Conservation (phyloP, 2,113 vertebrate species). For the Ginglymostoma cirratum region DNA sequence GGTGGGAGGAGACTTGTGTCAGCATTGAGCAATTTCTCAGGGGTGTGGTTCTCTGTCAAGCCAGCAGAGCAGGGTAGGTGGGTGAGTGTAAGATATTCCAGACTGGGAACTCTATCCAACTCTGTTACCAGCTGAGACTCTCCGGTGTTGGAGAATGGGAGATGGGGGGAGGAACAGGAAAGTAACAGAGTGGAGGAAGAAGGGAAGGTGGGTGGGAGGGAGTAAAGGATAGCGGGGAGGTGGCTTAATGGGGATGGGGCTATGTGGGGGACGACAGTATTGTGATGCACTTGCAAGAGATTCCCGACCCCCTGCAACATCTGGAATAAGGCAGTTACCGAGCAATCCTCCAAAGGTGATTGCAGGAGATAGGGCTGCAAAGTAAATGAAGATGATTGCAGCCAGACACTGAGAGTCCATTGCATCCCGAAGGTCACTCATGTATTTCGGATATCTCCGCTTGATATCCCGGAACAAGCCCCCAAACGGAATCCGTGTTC, state of each 20-base stretch:
- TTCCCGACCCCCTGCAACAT: background rate
- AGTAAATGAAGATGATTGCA: constrained; percentile 95
- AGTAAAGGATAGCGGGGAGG: background rate
- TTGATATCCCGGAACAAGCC: constrained; percentile 88
- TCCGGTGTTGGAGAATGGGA: background rate
- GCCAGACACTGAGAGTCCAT: constrained; percentile 87
- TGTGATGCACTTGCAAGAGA: no score
- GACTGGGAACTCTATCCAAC: background rate
- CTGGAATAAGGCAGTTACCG: constrained; percentile 56
- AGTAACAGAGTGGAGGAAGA: background rate
- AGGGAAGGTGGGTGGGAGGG: background rate
- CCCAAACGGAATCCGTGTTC: constrained; percentile 84
- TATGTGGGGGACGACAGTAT: background rate
- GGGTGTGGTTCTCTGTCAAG: no score
- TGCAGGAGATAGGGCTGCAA: constrained; percentile 91
- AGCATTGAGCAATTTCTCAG: no score
- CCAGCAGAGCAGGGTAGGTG: no score
- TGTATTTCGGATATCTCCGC: constrained; percentile 83
- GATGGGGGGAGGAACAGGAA: background rate
- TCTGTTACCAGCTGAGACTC: background rate
- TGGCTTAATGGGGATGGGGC: background rate
- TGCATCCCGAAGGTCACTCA: constrained; percentile 83
- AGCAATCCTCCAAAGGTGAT: constrained; percentile 96
- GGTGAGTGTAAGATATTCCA: background rate
- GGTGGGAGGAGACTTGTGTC: no score